phyloP scores from a whole-genome alignment of 1,140 invertebrate genomes.

The Aphidius gifuensis region DNA sequence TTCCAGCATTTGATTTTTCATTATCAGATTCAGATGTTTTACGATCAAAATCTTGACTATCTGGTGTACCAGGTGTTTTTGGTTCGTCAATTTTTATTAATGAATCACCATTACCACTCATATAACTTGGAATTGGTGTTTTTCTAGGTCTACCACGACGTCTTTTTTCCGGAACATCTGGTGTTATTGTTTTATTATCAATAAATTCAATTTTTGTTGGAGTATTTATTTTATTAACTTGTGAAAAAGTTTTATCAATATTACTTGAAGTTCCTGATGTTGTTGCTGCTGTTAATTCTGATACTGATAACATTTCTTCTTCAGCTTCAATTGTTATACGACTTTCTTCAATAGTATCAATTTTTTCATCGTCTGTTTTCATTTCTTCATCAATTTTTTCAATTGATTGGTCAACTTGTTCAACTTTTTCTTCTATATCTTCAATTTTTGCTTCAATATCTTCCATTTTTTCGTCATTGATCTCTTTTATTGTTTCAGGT shows the following conservation, averaged over 20 bases:
- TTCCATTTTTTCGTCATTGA: too few relatives aligned
- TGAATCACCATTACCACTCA: constrained; percentile 13
- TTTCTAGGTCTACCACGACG: constrained; percentile 41
- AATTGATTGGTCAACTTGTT: too few relatives aligned
- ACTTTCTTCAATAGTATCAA: background rate
- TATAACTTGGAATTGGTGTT: constrained; percentile 14
- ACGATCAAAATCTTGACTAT: constrained; percentile 27
- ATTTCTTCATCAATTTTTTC: background rate
- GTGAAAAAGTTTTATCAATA: background rate
- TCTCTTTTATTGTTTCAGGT: too few relatives aligned
- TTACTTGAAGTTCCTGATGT: background rate
- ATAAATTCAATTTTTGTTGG: constrained; percentile 14
- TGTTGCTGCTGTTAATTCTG: background rate
- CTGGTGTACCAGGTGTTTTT: constrained; percentile 21
- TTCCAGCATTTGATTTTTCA: constrained; percentile 38
- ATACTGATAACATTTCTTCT: constrained; percentile 18
- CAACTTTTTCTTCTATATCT: too few relatives aligned
- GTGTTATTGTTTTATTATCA: background rate
- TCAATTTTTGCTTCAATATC: too few relatives aligned
- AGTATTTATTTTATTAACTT: constrained; percentile 6
- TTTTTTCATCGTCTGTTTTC: constrained; percentile 1
- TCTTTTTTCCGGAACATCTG: constrained; percentile 25
- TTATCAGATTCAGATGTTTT: constrained; percentile 42
- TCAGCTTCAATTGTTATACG: constrained; percentile 19
- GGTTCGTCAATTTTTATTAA: constrained; percentile 12